Base-by-base conservation (phyloP, 1,140 invertebrate genomes). In the Lycorma delicatula region DNA sequence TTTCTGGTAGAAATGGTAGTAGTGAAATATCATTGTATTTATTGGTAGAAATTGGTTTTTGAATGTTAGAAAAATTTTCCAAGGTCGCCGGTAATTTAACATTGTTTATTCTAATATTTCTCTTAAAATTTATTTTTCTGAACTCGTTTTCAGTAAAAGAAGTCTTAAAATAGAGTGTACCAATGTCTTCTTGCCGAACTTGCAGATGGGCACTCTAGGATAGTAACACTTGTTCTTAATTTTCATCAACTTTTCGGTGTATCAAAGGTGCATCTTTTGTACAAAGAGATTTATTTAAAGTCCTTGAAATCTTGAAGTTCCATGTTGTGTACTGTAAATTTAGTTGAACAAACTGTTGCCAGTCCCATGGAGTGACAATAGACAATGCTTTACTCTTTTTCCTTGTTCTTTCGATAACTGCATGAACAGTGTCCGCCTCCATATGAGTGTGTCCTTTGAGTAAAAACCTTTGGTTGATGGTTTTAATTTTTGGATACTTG, bases 361-460 rank as follows among this genome's bases (percentile, higher is more conserved):
- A 51, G 18, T 51, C 49, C 49, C 49, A 51, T 28, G 27, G 49
- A 6, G 49, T 51, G 18, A 51, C 13, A 26, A 51, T 29, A 6
- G 25, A 28, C 49, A 51, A 28, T 28, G 3, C 64, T 34, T 60
- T 22, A 51, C 41, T 62, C 55, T 66, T 60, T 60, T 65, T 63
- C 56, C 18, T 57, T 44, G 60, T 52, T 34, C 12, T 56, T 36
- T 62, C 31, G 13, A 61, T 61, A 2, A 23, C 41, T 23, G 29
- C 41, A 51, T 62, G 58, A n/a, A 41, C 47, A 11, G 53, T 38
- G 25, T 62, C 55, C 1, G 27, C 54, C 26, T 54, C 54, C 49
- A 62, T 60, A 16, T 60, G 38, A 18, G 61, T 52, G 31, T 60
- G 53, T 7, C 54, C 41, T 26, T 2, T 34, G 7, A 54, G 12